Conservation (phyloP, 2,113 vertebrate genomes). For the Acrocephalus kingi region DNA sequence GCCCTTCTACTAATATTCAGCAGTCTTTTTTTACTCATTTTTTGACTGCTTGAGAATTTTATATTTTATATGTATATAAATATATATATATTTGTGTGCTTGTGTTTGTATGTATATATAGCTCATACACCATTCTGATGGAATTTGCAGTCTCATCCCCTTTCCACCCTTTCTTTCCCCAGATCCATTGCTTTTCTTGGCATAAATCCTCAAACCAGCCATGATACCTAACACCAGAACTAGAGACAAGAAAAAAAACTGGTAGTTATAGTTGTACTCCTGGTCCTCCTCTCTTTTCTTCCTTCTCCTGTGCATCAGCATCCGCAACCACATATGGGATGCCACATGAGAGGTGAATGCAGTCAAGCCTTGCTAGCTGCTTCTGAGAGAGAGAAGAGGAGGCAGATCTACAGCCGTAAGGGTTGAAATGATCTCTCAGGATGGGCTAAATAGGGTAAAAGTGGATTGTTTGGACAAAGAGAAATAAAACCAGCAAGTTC, state of each 20-base stretch:
- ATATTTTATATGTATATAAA: neutral
- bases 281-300: neutral
- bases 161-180: neutral
- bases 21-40: neutral
- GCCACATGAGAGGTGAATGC: neutral
- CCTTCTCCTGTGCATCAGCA: neutral
- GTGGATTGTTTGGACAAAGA: neutral
- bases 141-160: neutral
- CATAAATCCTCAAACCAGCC: neutral
- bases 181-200: neutral
- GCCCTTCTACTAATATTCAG: neutral
- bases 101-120: neutral
- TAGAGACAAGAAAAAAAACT: neutral
- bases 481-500: neutral
- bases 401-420: neutral
- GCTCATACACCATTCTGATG: neutral
- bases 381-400: neutral
- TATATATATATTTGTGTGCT: neutral
- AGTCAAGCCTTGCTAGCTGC: neutral
- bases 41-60: neutral
- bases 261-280: neutral
- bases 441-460: neutral
- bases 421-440: neutral
- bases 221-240: neutral
- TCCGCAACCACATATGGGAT: neutral